Base-by-base conservation (phyloP, 2,888 invertebrate genomes). In the Cheilosia impressa region DNA sequence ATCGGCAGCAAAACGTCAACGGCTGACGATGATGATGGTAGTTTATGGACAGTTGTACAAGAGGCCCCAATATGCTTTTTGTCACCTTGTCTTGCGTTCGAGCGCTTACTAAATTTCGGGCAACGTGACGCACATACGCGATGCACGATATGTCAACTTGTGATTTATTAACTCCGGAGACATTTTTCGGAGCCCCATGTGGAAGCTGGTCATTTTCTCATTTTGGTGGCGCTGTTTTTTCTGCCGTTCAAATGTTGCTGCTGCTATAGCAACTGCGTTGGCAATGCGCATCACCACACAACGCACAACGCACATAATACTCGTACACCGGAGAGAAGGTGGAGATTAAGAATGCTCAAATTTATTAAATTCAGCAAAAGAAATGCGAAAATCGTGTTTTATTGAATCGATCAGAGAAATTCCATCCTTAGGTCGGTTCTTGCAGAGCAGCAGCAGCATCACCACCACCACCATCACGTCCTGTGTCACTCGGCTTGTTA, bases 341-440 rank as follows among this genome's bases (percentile, higher is more conserved):
- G 84, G 72, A 76, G 75, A 84, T 84, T 77, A 85, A 75, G 57
- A 76, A 85, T 85, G 53, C 62, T 78, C 57, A 85, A 80, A 80
- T 80, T 85, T 85, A 85, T 85, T 81, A 81, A 81, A 85, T 85
- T 85, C 81, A 68, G 41, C 53, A 71, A 65, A 68, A 85, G 72
- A 85, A 85, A 85, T 81, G 66, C 85, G 72, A 85, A 81, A 85
- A 81, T 72, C 81, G 80, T 85, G 85, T 85, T 77, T 85, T 85
- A 81, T 85, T 85, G 80, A 72, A 81, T 85, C 72, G 81, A 85
- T 85, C 72, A 71, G 72, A 45, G 80, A 52, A 76, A 85, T 85
- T 75, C 76, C 66, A 38, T 45, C 34, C 4, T 15, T 27, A 34
- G 57, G 17, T 34, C 17, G 50, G 31, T 17, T 22, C 55, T 62